Evolutionary conservation across 2,113 vertebrate genomes (phyloP), one percentile per base, ranked within the genome.

Genomic region (Halichoerus grypus): DNA sequence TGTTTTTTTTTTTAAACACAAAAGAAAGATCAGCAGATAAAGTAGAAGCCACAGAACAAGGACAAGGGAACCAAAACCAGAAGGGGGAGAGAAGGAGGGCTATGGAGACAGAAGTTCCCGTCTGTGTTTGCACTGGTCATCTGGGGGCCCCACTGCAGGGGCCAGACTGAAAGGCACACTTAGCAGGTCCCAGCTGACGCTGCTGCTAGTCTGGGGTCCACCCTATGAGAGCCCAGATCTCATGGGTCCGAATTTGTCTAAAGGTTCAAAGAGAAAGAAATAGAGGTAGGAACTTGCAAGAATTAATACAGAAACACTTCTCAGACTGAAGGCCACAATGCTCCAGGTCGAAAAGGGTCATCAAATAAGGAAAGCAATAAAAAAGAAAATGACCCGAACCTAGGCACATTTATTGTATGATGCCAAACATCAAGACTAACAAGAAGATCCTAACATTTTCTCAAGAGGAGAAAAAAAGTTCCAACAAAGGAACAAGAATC

Each of bases 21-120:
- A 8, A 92, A 74, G 36, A 86, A 71, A 36, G 28, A 67, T n/a
- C 19, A 22, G 7, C 36, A 36, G 51, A 59, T 5, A 13, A 36
- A 33, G 11, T 0, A 55, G 61, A 46, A n/a, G n/a, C 33, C 14
- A 24, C 33, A 22, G 69, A 9, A 31, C 13, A 3, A 55, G 88
- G 36, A 88, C 15, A 3, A 61, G 46, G 61, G 42, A 13, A 63
- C 51, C 16, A 13, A 1, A 42, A 13, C 0, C 36, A 36, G 51
- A 28, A 24, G 5, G 14, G 3, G 7, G 3, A 24, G 13, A 16
- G 14, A 16, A 11, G 76, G 31, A 15, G 61, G 14, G 49, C 2
- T 1, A 1, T 3, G 6, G 59, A 26, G 63, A 5, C 4, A 49
- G 59, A n/a, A n/a, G 46, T 12, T n/a, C 28, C 15, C 15, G 0